A percentile compares a stretch with the other conserved stretches of the same genome.
Evolutionary conservation across 2,113 vertebrate genomes (phyloP).

Genomic region (Triplophysa siluroides): DNA sequence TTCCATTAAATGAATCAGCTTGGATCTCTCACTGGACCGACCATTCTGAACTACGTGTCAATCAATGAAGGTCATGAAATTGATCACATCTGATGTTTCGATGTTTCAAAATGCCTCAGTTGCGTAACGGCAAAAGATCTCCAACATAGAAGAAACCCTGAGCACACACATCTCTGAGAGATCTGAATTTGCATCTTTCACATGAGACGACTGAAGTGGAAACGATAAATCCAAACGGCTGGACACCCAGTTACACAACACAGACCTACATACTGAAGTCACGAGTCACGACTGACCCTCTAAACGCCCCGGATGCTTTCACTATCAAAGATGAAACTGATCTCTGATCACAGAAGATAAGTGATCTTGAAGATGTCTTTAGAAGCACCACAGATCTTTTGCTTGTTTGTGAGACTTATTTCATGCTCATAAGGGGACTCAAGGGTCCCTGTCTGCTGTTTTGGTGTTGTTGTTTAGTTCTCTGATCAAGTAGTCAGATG

Average conservation of each 20-base stretch:
- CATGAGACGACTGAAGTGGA: not conserved
- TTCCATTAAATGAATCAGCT: not conserved
- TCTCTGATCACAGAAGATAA: not conserved
- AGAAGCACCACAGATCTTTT: too few species aligned
- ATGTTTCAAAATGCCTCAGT: not conserved
- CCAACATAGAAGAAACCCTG: too few species aligned
- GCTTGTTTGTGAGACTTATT: not conserved
- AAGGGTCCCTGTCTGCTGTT: too few species aligned
- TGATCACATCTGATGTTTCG: not conserved
- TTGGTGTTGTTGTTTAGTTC: too few species aligned
- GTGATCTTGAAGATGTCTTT: too few species aligned
- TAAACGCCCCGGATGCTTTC: conserved; percentile 9
- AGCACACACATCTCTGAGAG: not conserved
- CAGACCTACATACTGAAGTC: not conserved
- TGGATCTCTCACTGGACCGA: not conserved
- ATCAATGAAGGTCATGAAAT: not conserved
- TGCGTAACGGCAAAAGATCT: not conserved
- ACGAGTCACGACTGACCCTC: not conserved
- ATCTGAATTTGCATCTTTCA: not conserved
- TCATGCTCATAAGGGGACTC: too few species aligned
- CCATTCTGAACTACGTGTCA: not conserved
- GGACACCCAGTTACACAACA: not conserved
- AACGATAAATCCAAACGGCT: not conserved
- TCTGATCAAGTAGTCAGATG: too few species aligned
- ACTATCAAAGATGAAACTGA: not conserved